These are phyloP conservation scores for Alcedo atthis DNA, from an alignment of 2,797 vertebrate species.

Conservation along the genomic window DNA sequence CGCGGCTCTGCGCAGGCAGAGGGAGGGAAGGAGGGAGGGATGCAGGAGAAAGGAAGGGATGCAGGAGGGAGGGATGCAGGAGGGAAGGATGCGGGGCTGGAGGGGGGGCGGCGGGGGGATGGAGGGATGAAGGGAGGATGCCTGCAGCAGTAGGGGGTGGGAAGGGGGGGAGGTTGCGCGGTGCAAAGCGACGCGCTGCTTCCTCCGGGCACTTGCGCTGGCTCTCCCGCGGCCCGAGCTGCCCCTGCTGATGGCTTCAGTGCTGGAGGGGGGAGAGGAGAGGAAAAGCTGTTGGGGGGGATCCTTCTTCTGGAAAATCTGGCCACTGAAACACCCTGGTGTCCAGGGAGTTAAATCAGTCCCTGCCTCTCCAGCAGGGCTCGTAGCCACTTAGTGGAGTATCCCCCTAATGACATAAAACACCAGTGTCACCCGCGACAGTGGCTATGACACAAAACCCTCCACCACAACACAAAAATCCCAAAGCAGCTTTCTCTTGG, in stretches of 20 bases:
- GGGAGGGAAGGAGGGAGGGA: neutral
- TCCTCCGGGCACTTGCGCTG: neutral
- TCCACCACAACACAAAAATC: neutral
- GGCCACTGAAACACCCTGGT: rapidly evolving
- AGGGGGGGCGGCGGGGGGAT: neutral
- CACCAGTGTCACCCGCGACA: neutral
- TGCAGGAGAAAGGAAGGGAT: neutral
- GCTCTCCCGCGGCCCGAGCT: neutral
- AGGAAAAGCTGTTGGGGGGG: neutral
- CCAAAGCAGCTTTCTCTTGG: neutral
- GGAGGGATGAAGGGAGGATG: neutral
- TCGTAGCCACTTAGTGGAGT: neutral
- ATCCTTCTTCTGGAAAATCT: neutral
- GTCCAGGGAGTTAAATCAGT: neutral
- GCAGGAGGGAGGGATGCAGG: neutral
- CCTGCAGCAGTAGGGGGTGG: constrained; percentile 14
- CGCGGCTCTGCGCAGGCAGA: constrained; percentile 6
- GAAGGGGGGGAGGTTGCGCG: constrained; percentile 62
- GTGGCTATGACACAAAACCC: rapidly evolving
- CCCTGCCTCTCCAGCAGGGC: rapidly evolving
- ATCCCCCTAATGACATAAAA: neutral
- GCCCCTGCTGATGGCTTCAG: neutral
- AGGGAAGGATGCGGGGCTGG: neutral
- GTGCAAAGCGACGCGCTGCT: neutral
- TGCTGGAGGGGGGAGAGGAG: rapidly evolving